phyloP scores from a whole-genome alignment of 2,113 vertebrate species.

The Sphaerodactylus townsendi region DNA sequence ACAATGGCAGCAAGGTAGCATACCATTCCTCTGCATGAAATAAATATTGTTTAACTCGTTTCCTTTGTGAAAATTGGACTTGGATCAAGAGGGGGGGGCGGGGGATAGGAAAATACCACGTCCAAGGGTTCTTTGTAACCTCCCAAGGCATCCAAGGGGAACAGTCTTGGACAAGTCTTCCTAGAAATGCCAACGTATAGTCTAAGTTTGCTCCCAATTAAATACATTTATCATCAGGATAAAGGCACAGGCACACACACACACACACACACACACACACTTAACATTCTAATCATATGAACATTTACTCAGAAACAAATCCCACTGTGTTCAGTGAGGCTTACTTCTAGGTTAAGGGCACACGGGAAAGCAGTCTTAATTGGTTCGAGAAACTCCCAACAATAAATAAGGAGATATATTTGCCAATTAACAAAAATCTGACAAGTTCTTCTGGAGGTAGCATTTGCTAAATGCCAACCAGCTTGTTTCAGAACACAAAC shows the following conservation, averaged over 20 bases:
- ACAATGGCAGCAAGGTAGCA: too few species aligned
- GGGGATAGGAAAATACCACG: conserved; percentile 19
- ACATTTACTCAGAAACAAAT: neutral
- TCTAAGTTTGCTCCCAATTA: conserved; percentile 70
- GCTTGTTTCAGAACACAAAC: conserved; percentile 57
- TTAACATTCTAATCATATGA: neutral
- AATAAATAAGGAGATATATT: conserved; percentile 61
- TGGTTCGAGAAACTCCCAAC: conserved; percentile 64
- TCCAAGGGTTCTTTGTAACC: neutral
- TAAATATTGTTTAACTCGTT: too few species aligned
- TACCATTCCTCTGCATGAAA: too few species aligned
- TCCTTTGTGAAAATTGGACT: conserved; percentile 40
- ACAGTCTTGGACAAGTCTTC: conserved; percentile 46
- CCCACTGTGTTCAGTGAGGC: neutral
- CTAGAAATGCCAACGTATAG: conserved; percentile 54
- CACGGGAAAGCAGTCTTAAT: conserved; percentile 58
- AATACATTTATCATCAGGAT: conserved; percentile 54
- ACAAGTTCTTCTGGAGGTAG: conserved; percentile 59
- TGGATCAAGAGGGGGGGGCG: conserved; percentile 37
- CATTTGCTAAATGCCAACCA: conserved; percentile 66
- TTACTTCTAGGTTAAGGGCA: conserved; percentile 37
- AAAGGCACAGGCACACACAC: neutral
- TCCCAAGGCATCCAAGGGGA: neutral
- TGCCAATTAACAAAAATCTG: conserved; percentile 73
- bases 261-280: neutral